phyloP scores from a whole-genome alignment of 2,797 vertebrate genomes.

The Aplochiton taeniatus region DNA sequence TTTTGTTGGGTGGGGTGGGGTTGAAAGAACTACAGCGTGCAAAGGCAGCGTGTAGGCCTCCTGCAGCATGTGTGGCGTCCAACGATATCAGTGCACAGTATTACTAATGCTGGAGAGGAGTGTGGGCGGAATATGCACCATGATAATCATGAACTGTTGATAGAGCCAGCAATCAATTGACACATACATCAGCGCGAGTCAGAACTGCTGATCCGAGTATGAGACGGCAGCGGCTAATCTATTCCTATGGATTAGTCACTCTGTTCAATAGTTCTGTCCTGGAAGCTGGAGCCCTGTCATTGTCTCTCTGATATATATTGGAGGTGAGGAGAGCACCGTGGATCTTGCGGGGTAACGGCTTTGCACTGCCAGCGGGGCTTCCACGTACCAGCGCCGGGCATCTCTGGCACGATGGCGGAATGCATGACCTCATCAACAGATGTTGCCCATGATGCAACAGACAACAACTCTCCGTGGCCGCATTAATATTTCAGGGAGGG shows the following conservation, averaged over 20 bases:
- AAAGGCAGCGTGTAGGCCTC: too few relatives aligned
- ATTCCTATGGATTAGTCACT: conserved; percentile 62
- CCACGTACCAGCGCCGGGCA: conserved; percentile 42
- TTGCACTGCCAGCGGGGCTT: conserved; percentile 40
- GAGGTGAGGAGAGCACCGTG: conserved; percentile 43
- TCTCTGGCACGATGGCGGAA: conserved; percentile 62
- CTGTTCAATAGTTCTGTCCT: conserved; percentile 61
- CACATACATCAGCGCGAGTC: conserved; percentile 61
- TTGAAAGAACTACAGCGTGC: too few relatives aligned
- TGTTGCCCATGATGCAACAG: conserved; percentile 73
- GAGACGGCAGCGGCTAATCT: conserved; percentile 60
- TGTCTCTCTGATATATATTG: conserved; percentile 61
- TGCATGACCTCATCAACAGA: conserved; percentile 75
- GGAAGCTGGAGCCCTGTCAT: conserved; percentile 51
- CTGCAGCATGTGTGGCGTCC: too few relatives aligned
- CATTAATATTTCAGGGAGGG: conserved; percentile 72
- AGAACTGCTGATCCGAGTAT: conserved; percentile 66
- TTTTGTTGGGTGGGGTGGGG: too few relatives aligned
- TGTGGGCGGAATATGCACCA: conserved; percentile 40
- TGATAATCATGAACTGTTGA: conserved; percentile 55
- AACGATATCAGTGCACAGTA: too few relatives aligned
- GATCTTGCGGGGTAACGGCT: conserved; percentile 41
- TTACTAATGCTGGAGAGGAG: background rate
- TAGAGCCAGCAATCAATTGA: conserved; percentile 57
- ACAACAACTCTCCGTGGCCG: conserved; percentile 69